Percentiles rank a stretch among this genome's conserved stretches.
phyloP scores from a whole-genome alignment of 2,888 invertebrate species.

The Idaea dimidiata region DNA sequence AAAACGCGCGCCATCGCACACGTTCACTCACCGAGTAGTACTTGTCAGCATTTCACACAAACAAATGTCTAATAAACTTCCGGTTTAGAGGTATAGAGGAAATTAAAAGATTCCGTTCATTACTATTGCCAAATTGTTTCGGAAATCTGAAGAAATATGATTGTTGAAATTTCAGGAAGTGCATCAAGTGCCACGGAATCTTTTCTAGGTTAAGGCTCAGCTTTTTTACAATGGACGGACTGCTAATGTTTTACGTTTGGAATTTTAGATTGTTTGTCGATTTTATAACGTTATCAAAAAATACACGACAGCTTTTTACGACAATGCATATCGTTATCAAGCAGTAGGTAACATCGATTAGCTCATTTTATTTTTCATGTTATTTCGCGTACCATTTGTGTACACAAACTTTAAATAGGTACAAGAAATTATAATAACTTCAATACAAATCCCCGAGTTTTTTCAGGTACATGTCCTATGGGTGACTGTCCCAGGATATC shows the following conservation, averaged over 20 bases:
- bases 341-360: neutral
- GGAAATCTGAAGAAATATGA: conserved; percentile 2
- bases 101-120: conserved; percentile 10
- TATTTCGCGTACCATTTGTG: neutral
- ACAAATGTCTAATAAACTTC: conserved; percentile 35
- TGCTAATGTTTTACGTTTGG: neutral
- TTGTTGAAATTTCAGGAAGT: conserved; percentile 11
- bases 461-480: neutral
- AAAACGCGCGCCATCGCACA: conserved; percentile 69
- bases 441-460: neutral
- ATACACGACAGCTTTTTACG: neutral
- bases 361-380: neutral
- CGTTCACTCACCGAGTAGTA: conserved; percentile 72
- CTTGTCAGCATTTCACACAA: conserved; percentile 75
- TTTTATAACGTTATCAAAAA: no score
- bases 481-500: neutral
- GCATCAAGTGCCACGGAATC: conserved; percentile 15
- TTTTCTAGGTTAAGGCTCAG: conserved; percentile 13
- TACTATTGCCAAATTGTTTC: conserved; percentile 9
- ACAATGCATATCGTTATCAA: neutral
- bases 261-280: no score
- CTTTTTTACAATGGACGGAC: neutral
- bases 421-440: neutral
- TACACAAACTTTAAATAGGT: neutral
- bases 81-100: conserved; percentile 25